Percentiles rank a stretch among this genome's conserved stretches.
Conservation (phyloP, 2,797 vertebrate species). For the Cuniculus paca region DNA sequence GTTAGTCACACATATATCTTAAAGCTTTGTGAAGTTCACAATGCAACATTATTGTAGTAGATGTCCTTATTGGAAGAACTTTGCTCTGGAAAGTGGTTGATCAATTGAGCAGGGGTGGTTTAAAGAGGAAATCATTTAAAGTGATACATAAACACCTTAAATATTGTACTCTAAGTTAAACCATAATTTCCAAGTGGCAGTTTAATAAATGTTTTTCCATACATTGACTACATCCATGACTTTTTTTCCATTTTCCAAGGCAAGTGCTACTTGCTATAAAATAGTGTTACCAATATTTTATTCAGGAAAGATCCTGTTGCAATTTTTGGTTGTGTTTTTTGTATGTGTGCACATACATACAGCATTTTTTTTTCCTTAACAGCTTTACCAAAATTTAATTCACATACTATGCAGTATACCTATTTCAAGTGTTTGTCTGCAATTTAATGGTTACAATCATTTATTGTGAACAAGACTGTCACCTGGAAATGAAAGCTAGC, state of each 20-base stretch:
- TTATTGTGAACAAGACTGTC: not conserved
- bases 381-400: not conserved
- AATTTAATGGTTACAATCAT: not conserved
- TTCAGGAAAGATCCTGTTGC: not conserved
- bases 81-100: not conserved
- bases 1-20: not conserved
- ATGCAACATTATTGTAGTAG: not conserved
- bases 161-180: constrained; percentile 36
- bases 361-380: not conserved
- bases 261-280: not conserved
- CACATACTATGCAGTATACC: not conserved
- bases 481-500: not conserved
- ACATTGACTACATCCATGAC: not conserved
- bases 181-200: not conserved
- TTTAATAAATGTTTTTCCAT: not conserved
- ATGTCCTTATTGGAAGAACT: not conserved
- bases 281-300: not conserved
- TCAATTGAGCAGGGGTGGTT: not conserved
- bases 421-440: not conserved
- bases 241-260: not conserved
- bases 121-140: not conserved
- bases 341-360: accelerated
- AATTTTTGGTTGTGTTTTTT: not conserved
- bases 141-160: not conserved
- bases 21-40: not conserved